A percentile compares a stretch with the other conserved stretches of the same genome.
Conservation (phyloP, 2,797 vertebrate genomes). For the Oceanodroma leucorhoa region DNA sequence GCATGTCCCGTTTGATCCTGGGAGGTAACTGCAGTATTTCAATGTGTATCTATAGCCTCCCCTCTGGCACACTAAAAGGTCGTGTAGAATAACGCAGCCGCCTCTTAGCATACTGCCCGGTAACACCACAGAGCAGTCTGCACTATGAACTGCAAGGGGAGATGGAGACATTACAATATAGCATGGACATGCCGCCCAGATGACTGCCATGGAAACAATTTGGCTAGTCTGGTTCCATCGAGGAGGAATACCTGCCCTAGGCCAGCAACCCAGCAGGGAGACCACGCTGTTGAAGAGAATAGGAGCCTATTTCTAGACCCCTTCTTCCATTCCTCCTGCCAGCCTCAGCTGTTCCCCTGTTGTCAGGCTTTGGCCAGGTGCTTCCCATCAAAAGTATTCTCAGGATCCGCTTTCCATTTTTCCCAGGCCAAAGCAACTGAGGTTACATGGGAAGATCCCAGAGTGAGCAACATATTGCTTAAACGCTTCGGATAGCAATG, state of each 20-base stretch:
- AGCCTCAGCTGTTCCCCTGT: not conserved
- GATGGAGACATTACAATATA: not conserved
- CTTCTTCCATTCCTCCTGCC: slow-evolving; percentile 5
- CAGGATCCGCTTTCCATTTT: not conserved
- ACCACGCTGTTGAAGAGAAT: not conserved
- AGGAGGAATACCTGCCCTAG: slow-evolving; percentile 17
- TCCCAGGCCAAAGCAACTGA: not conserved
- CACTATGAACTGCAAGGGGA: not conserved
- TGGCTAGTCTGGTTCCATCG: not conserved
- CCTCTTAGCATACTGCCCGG: not conserved
- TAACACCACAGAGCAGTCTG: not conserved
- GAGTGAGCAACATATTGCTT: not conserved
- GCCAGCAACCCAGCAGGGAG: slow-evolving; percentile 6
- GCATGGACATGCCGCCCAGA: not conserved
- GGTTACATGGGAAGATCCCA: not conserved
- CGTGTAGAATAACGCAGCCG: not conserved
- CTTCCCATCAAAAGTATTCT: not conserved
- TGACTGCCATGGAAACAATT: slow-evolving; percentile 12
- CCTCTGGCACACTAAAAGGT: not conserved
- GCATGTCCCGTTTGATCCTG: not conserved
- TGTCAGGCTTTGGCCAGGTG: not conserved
- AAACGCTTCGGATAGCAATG: not conserved
- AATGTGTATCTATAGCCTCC: not conserved
- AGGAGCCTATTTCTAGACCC: not conserved
- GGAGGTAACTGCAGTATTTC: not conserved